Evolutionary conservation across 2,113 vertebrate genomes (phyloP), one percentile per base, ranked within the genome.

Genomic region (Oreochromis aureus): DNA sequence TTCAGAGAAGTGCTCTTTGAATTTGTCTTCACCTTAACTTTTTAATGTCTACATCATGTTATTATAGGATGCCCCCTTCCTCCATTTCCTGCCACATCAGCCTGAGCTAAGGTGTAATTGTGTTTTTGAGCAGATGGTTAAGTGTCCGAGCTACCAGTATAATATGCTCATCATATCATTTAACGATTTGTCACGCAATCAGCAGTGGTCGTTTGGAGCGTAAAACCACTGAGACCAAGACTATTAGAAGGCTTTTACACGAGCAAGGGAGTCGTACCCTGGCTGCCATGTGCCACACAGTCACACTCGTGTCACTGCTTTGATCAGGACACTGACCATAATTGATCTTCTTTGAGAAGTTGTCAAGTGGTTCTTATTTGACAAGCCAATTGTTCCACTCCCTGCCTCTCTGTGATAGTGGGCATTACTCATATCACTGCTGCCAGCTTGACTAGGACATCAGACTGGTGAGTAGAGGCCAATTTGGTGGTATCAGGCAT

Each of bases 351-450:
- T 91, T 84, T 88, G 91, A 80, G 85, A 89, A 89, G 82, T 86
- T 94, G 91, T 93, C 85, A 90, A 94, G 87, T 87, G 86, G 82
- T 85, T 90, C 89, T 92, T 92, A 89, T 89, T 93, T 90, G 80
- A 94, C 90, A 89, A 91, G 91, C 82, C 89, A 87, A 84, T 91
- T 88, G 87, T 93, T 89, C 83, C 84, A 86, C 89, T 85, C 66
- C 80, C 80, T 93, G 93, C 89, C 56, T 83, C 79, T 86, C 83
- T 73, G 82, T 81, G 90, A 94, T 94, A 93, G 92, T 88, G 76
- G 82, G 81, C 93, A 91, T 94, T 94, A 94, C 81, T 94, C 85
- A 85, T 92, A 93, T 93, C 88, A 83, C 59, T 63, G 86, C 83
- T 81, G 87, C 86, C 94, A 93, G 88, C 89, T 89, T 88, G 86